Evolutionary conservation across 2,888 invertebrate species (phyloP), one percentile per base, ranked within the genome.

Genomic region (Odontocolon sp.): DNA sequence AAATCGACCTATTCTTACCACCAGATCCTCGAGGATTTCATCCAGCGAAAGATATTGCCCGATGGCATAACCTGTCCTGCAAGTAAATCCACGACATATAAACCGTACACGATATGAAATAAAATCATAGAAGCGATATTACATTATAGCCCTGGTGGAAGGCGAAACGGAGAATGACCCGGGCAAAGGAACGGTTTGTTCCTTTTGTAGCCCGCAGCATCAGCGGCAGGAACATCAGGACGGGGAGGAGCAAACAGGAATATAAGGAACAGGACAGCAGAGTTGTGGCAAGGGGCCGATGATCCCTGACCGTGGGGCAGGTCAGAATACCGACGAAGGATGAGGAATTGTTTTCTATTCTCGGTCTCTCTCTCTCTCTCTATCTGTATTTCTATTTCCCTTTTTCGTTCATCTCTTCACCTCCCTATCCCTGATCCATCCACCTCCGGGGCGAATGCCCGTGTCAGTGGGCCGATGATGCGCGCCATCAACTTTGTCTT

Each of bases 311-410:
- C 80, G 73, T 78, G 74, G 76, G 40, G 70, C 75, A 82, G 79
- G 77, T 82, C 81, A 76, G 78, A 81, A 77, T 73, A 61, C 71
- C 21, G 52, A 72, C 47, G 70, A 38, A 79, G 76, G 72, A 82
- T 79, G 80, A 79, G 74, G 69, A 83, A 82, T 81, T 71, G 75
- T 81, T 81, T 79, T 71, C 64, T 71, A 77, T 75, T 76, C 79
- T 68, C 54, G 59, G 31, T 45, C 54, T 50, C 28, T 69, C 56
- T 61, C 26, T 9, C 33, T 23, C 23, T 26, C 26, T 26, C 31
- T 61, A 40, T 31, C 54, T 28, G 11, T 14, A 9, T 40, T 31
- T 56, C n/a, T 18, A 28, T 11, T 56, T 38, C 36, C 18, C 23
- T 16, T 16, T 63, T n/a, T 47, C 33, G 16, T 47, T 28, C 26